phyloP scores from a whole-genome alignment of 2,888 invertebrate genomes.

The Diplolepis rosae region DNA sequence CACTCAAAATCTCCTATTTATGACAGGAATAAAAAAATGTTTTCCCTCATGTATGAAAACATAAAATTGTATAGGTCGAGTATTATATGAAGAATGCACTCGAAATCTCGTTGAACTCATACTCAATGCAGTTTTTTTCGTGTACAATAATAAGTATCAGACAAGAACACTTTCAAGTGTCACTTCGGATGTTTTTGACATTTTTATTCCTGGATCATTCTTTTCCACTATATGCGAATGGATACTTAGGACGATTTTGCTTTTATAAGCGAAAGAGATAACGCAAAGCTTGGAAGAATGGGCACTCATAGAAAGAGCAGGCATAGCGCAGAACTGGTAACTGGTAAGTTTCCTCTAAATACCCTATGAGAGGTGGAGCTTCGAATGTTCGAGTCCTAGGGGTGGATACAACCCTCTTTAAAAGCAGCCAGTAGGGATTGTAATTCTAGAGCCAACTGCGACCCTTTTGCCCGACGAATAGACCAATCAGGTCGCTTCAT shows the following conservation, averaged over 20 bases:
- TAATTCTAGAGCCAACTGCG: slow-evolving; percentile 31
- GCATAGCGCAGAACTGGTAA: slow-evolving; percentile 26
- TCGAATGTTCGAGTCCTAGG: slow-evolving; percentile 35
- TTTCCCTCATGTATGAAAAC: neutral
- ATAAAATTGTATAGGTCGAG: neutral
- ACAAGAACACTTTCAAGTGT: neutral
- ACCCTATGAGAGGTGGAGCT: slow-evolving; percentile 45
- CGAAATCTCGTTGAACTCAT: neutral
- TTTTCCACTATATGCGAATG: neutral
- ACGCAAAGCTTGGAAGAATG: slow-evolving; percentile 1
- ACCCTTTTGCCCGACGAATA: slow-evolving; percentile 36
- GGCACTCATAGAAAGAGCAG: neutral
- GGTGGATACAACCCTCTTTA: slow-evolving; percentile 41
- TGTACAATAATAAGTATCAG: neutral
- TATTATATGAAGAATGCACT: neutral
- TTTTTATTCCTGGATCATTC: neutral
- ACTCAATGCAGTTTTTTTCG: neutral
- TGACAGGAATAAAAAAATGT: neutral
- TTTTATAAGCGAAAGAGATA: neutral
- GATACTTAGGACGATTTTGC: too few species aligned
- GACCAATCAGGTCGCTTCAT: slow-evolving; percentile 66
- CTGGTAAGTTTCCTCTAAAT: slow-evolving; percentile 41
- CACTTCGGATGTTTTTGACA: neutral
- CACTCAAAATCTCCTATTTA: neutral
- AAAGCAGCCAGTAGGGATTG: slow-evolving; percentile 44